phyloP scores from a whole-genome alignment of 2,113 vertebrate genomes.

The Vicugna pacos region DNA sequence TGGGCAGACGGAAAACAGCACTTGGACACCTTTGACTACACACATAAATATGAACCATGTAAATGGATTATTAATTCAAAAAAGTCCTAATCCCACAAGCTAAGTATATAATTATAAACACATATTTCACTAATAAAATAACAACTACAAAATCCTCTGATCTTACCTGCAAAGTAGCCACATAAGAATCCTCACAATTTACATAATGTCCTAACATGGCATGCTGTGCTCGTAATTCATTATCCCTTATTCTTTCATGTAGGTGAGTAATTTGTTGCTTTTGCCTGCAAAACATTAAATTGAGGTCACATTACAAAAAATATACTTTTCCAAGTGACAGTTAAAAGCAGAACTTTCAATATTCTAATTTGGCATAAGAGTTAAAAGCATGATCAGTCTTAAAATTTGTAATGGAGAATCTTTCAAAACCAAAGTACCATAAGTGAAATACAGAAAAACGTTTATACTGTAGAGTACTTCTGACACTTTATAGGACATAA shows the following conservation, averaged over 20 bases:
- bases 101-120: neutral
- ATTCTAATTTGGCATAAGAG: neutral
- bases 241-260: slow-evolving; percentile 95
- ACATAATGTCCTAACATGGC: slow-evolving; percentile 91
- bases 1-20: neutral
- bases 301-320: slow-evolving; percentile 59
- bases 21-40: neutral
- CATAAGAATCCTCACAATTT: slow-evolving; percentile 89
- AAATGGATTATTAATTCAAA: neutral
- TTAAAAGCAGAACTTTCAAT: slow-evolving; percentile 24
- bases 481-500: neutral
- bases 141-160: neutral
- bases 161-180: slow-evolving; percentile 90
- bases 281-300: slow-evolving; percentile 90
- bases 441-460: neutral
- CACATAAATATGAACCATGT: neutral
- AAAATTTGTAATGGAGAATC: neutral
- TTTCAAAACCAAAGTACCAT: neutral
- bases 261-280: slow-evolving; percentile 96
- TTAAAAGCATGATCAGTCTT: slow-evolving; percentile 16
- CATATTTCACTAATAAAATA: neutral
- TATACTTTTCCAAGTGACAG: slow-evolving; percentile 1
- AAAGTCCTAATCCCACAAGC: neutral
- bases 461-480: neutral
- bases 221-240: slow-evolving; percentile 93